Base-by-base conservation (phyloP, 1,140 invertebrate species). In the Druon quercuslanigerum region DNA sequence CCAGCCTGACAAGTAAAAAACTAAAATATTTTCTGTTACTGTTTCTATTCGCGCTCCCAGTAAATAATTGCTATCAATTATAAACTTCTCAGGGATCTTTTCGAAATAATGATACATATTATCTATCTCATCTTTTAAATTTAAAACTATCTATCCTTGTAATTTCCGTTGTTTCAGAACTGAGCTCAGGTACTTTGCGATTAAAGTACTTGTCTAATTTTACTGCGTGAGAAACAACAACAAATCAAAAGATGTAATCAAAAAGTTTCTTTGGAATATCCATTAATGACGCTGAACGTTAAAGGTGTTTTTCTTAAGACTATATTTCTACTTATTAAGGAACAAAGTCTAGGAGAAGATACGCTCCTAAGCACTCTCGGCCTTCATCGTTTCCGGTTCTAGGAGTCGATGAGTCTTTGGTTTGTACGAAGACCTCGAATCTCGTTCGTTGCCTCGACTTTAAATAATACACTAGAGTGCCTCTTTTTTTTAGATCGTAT, bases 371-470 rank as follows among this genome's bases (percentile, higher is more conserved):
- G 76, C 57, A 78, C 75, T 60, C 73, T 52, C 72, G 84, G 71
- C 87, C 87, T 88, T 86, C 85, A 75, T 74, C 50, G 73, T 81
- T 87, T 88, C 87, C 87, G 83, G 85, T 85, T 80, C 54, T 78
- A 51, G 71, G 76, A 56, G 71, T 73, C 75, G 72, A 79, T 79
- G 74, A 77, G 66, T 57, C 71, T 75, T 33, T 74, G 33, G 51
- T 51, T 74, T 54, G 76, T 66, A 14, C 60, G 25, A 66, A 66
- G 60, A 66, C 60, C 25, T 71, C 51, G 57, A 73, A 75, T 51
- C 56, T 60, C 14, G 33, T 33, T 50, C 57, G 51, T 57, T 78
- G 51, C 60, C 73, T 57, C 54, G 57, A 78, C 75, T 72, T 74
- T 71, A 82, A 79, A 79, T 79, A 66, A 75, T 77, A 81, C 25